These are phyloP conservation scores for Corythornis madagascariensis DNA, from an alignment of 2,113 vertebrate species.

Conservation along the genomic window DNA sequence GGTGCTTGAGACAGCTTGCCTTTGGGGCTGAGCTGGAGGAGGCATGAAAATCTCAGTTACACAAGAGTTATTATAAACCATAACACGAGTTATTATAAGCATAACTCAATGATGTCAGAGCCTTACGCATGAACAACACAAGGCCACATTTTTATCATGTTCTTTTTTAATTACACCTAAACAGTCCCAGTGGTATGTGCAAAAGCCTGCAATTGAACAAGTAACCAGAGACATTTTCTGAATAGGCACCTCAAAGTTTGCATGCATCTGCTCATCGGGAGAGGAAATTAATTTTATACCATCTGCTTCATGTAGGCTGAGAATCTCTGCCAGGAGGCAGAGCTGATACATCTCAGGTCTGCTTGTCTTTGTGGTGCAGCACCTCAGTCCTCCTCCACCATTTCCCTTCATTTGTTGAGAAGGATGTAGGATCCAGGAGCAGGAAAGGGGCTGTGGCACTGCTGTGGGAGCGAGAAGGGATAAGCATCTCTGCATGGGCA, in stretches of 20 bases:
- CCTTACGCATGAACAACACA: not conserved
- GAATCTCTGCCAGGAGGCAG: not conserved
- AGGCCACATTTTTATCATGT: not conserved
- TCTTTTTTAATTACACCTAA: not conserved
- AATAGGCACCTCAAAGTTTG: not conserved
- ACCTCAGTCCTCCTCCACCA: not conserved
- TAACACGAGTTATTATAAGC: not conserved
- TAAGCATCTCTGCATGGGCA: not conserved
- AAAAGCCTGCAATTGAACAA: not conserved
- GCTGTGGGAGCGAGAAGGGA: not conserved
- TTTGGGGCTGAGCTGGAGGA: not conserved
- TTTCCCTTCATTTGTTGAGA: not conserved
- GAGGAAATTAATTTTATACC: not conserved
- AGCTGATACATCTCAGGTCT: not conserved
- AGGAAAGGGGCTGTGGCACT: not conserved
- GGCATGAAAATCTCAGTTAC: not conserved
- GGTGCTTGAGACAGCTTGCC: not conserved
- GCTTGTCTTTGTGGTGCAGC: rapidly evolving
- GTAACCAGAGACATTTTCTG: not conserved
- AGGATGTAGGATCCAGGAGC: not conserved
- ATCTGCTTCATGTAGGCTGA: not conserved
- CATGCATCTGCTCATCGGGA: not conserved
- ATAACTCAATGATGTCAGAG: slow-evolving; percentile 38
- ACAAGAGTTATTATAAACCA: not conserved
- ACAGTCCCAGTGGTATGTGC: not conserved